Percentiles rank a stretch among this genome's conserved stretches.
Evolutionary conservation across 2,113 vertebrate species (phyloP).

Genomic region (Gavia stellata): DNA sequence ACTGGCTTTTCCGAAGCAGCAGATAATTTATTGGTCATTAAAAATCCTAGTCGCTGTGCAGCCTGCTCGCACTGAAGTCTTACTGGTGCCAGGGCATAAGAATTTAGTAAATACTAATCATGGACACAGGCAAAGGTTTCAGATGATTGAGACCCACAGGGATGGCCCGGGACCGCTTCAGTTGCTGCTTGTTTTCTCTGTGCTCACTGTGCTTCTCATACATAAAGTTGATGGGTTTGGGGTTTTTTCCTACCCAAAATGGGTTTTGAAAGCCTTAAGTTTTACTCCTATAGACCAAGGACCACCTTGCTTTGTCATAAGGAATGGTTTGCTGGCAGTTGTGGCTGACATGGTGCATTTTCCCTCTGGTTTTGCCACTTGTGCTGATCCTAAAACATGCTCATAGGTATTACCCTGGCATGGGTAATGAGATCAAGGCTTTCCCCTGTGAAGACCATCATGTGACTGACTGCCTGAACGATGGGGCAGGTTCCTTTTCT

Average conservation of each 20-base stretch:
- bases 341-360: not conserved
- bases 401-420: not conserved
- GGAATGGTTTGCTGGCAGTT: not conserved
- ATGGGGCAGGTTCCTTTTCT: not conserved
- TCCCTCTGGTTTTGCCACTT: not conserved
- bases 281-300: not conserved
- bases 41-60: not conserved
- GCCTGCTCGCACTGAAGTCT: not conserved
- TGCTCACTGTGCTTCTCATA: not conserved
- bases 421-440: not conserved
- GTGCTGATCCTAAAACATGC: not conserved
- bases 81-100: not conserved
- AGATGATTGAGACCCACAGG: not conserved
- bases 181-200: not conserved
- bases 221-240: not conserved
- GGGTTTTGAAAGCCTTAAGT: not conserved
- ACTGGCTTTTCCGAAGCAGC: slow-evolving; percentile 31
- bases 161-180: not conserved
- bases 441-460: not conserved
- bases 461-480: accelerated
- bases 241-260: not conserved
- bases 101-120: not conserved
- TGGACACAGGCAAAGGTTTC: not conserved
- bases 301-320: not conserved
- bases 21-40: slow-evolving; percentile 37